Percentiles rank a stretch among this genome's conserved stretches.
These are phyloP conservation scores for Pegoplata infirma DNA, from an alignment of 2,888 invertebrate genomes.

Conservation along the genomic window DNA sequence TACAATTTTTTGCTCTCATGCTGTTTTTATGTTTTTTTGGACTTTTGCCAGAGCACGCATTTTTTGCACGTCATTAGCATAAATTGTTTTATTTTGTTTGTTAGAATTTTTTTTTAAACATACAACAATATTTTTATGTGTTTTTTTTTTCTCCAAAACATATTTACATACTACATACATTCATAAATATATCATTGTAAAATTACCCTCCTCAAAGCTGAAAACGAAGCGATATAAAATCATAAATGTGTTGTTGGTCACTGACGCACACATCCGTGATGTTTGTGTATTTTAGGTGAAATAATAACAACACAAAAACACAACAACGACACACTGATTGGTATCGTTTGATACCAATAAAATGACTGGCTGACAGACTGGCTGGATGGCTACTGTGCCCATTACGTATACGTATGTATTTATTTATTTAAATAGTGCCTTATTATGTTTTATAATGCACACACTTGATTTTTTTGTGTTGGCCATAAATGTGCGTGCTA, in stretches of 20 bases:
- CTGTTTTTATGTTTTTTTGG: conserved; percentile 54
- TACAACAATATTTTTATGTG: too few relatives aligned
- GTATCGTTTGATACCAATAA: too few relatives aligned
- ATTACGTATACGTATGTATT: too few relatives aligned
- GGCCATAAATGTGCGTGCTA: conserved; percentile 38
- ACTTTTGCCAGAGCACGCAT: conserved; percentile 62
- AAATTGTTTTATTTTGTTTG: conserved; percentile 49
- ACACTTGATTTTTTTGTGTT: not conserved
- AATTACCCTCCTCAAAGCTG: conserved; percentile 56
- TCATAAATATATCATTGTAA: conserved; percentile 29
- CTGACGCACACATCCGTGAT: conserved; percentile 38
- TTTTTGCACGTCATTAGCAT: conserved; percentile 62
- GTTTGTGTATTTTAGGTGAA: conserved; percentile 18
- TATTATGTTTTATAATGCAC: not conserved
- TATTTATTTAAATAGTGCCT: too few relatives aligned
- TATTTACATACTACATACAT: not conserved
- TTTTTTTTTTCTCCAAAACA: too few relatives aligned
- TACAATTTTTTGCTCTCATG: conserved; percentile 31
- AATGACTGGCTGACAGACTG: too few relatives aligned
- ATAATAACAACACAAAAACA: conserved; percentile 6
- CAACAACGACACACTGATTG: conserved; percentile 13
- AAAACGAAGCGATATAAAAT: conserved; percentile 1
- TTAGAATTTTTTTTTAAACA: too few relatives aligned
- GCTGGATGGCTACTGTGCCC: not conserved
- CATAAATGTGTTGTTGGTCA: conserved; percentile 47